Percentiles rank a stretch among this genome's conserved stretches.
phyloP scores from a whole-genome alignment of 2,888 invertebrate genomes.

The Muscina levida region DNA sequence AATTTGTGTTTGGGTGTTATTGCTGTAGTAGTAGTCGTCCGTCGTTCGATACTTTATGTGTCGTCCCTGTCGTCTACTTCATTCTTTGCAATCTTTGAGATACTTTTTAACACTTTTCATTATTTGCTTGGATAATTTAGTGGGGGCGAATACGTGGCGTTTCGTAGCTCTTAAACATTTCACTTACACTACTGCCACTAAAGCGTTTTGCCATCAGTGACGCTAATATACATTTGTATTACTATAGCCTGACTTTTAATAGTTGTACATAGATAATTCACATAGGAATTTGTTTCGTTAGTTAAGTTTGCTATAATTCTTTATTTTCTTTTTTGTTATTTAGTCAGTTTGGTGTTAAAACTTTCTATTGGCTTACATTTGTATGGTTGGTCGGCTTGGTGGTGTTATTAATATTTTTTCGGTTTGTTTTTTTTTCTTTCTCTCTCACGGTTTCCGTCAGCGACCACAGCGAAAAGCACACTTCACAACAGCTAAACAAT shows the following conservation, averaged over 20 bases:
- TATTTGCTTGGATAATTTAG: not conserved
- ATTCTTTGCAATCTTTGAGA: conserved; percentile 17
- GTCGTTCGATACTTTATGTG: conserved; percentile 33
- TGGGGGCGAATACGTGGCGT: conserved; percentile 60
- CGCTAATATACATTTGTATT: not conserved
- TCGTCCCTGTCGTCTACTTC: conserved; percentile 16
- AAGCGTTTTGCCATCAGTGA: conserved; percentile 4
- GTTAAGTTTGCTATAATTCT: not conserved
- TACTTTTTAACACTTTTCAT: conserved; percentile 47
- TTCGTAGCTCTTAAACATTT: conserved; percentile 34
- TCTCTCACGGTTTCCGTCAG: conserved; percentile 30
- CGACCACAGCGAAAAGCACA: conserved; percentile 46
- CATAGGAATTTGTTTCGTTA: too few relatives aligned
- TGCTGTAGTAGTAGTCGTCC: conserved; percentile 4
- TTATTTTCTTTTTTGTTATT: not conserved
- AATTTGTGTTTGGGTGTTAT: conserved; percentile 22
- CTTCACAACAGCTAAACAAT: conserved; percentile 63
- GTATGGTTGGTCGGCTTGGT: not conserved
- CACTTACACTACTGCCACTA: conserved; percentile 44
- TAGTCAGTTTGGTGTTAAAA: conserved; percentile 20
- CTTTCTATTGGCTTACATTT: conserved; percentile 64
- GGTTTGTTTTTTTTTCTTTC: conserved; percentile 13
- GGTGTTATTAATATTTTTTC: not conserved
- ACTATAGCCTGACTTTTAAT: too few relatives aligned
- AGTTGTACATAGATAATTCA: too few relatives aligned